Percentiles rank a stretch among this genome's conserved stretches.
phyloP scores from a whole-genome alignment of 2,113 vertebrate genomes.

The Chroicocephalus ridibundus region DNA sequence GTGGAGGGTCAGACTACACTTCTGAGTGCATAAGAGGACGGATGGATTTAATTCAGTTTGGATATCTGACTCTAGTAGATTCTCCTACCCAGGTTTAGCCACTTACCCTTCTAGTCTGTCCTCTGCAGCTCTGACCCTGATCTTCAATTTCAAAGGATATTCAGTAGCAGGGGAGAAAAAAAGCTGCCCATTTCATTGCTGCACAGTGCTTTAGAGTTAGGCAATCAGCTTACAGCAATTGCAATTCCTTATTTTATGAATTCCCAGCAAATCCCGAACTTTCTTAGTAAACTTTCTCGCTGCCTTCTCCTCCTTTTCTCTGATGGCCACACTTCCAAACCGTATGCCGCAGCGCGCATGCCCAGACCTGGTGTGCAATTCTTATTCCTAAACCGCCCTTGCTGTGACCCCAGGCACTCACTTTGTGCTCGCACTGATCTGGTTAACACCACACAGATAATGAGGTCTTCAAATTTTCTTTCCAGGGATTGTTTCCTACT shows the following conservation, averaged over 20 bases:
- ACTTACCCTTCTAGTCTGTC: background rate
- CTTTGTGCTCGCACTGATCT: background rate
- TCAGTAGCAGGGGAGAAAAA: background rate
- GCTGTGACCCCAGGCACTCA: background rate
- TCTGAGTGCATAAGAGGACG: background rate
- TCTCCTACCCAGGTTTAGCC: background rate
- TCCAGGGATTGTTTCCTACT: background rate
- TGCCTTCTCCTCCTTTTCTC: background rate
- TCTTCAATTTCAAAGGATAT: constrained; percentile 50
- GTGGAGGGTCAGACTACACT: background rate
- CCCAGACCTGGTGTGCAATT: background rate
- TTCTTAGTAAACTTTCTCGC: background rate
- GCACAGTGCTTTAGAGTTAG: background rate
- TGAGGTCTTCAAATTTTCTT: constrained; percentile 11
- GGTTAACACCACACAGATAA: constrained; percentile 30
- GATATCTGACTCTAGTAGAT: background rate
- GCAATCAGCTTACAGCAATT: constrained; percentile 13
- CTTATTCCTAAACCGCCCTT: background rate
- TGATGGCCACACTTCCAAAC: background rate
- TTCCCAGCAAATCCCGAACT: constrained; percentile 10
- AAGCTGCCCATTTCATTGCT: background rate
- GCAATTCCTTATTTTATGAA: background rate
- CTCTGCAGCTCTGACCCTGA: background rate
- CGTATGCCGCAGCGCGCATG: fast-evolving
- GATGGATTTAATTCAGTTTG: constrained; percentile 24